These are phyloP conservation scores for Chrysemys picta DNA, from an alignment of 2,113 vertebrate species.

Conservation along the genomic window DNA sequence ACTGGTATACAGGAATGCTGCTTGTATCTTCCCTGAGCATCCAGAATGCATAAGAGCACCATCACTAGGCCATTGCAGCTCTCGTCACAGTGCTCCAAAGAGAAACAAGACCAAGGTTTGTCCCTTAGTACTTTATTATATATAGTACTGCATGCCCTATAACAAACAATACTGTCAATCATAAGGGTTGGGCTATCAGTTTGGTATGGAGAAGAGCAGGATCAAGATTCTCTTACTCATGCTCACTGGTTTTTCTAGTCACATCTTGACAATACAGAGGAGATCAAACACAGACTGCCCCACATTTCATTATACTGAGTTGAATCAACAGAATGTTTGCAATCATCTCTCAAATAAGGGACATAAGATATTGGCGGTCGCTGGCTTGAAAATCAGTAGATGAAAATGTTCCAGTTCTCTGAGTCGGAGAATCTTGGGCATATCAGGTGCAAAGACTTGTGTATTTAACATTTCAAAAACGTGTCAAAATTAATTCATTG, in stretches of 20 bases:
- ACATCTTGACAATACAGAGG: not conserved
- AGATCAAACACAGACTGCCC: not conserved
- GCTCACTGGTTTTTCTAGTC: not conserved
- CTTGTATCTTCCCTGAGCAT: no score
- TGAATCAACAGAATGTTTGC: not conserved
- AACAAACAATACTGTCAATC: not conserved
- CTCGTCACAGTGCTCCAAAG: not conserved
- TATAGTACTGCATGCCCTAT: not conserved
- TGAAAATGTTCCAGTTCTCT: not conserved
- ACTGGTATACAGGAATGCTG: not conserved
- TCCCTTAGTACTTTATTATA: not conserved
- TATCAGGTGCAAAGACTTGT: not conserved
- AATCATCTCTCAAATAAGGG: not conserved
- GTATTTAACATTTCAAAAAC: not conserved
- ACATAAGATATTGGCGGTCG: not conserved
- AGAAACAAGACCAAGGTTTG: not conserved
- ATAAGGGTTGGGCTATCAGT: not conserved
- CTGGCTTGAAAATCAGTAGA: not conserved
- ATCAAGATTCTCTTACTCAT: not conserved
- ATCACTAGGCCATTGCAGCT: not conserved
- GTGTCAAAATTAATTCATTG: not conserved
- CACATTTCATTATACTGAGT: not conserved
- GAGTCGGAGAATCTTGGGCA: not conserved
- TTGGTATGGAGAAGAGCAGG: not conserved
- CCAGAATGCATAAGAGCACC: not conserved